Base-by-base conservation (phyloP, 2,888 invertebrate genomes). In the Ectropis crepuscularia region DNA sequence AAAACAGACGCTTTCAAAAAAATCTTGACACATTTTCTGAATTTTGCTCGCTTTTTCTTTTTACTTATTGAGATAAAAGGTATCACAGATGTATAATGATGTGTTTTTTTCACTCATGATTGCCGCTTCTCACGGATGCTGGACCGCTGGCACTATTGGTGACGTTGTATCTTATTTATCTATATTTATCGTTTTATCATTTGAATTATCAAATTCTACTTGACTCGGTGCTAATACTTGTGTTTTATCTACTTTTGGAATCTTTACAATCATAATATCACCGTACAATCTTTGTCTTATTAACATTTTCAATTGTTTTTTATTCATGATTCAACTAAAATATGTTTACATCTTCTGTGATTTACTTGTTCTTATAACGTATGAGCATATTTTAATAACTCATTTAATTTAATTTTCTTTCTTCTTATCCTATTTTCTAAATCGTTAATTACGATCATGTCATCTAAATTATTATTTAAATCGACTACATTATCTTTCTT, bases 21-120 rank as follows among this genome's bases (percentile, higher is more conserved):
- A 92, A 92, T 93, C 93, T 93, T 94, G 95, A 95, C 95, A 95
- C 95, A 95, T 95, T 95, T 95, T 95, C 95, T 95, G 95, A 95
- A 94, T 88, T 81, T 71, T 81, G 82, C 82, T 86, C 86, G 89
- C 88, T 88, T 80, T 88, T 81, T 80, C 75, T 76, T 79, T 76
- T 81, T 67, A 73, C 71, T 73, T 74, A 70, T 76, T 75, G 81
- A 75, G 71, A 79, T 77, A 69, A 67, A 70, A 74, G 71, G 75
- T 69, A 72, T 77, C 75, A 77, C 16, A 12, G 46, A 79, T 79
- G 83, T 88, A 89, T 88, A 92, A 90, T 80, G 81, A 89, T 88
- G 87, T 92, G 88, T 92, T 92, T 92, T 92, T 90, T 91, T 87
- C 88, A 91, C 92, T 92, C 86, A 92, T 92, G 92, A 92, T 92